Evolutionary conservation across 2,113 vertebrate species (phyloP).

Genomic region (Anseranas semipalmata): DNA sequence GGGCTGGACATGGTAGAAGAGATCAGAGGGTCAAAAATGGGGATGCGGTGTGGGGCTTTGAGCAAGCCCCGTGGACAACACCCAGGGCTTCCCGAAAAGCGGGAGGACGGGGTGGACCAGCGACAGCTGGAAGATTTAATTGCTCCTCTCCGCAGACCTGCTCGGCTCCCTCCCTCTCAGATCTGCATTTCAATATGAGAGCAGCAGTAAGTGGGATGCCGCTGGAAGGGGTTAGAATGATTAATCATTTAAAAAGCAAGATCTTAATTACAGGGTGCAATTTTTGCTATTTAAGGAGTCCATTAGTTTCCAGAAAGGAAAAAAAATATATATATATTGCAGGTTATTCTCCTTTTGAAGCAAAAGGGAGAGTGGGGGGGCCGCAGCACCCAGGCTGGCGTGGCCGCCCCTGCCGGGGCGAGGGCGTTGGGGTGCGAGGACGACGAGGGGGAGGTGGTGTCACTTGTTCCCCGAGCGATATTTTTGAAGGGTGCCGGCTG

Average conservation of each 20-base stretch:
- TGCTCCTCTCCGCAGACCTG: conserved; percentile 75
- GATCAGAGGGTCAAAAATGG: background rate
- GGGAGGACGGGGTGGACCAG: conserved; percentile 61
- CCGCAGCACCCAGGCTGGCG: conserved; percentile 3
- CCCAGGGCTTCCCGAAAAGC: conserved; percentile 48
- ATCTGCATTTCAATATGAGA: conserved; percentile 86
- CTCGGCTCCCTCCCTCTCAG: conserved; percentile 72
- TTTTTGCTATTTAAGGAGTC: conserved; percentile 87
- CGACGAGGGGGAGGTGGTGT: conserved; percentile 61
- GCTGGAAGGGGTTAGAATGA: conserved; percentile 84
- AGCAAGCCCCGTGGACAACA: background rate
- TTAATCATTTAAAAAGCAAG: conserved; percentile 88
- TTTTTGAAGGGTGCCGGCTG: conserved; percentile 67
- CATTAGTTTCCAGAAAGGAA: conserved; percentile 82
- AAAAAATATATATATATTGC: conserved; percentile 67
- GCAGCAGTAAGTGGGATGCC: conserved; percentile 78
- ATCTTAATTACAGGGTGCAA: conserved; percentile 87
- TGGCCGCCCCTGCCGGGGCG: conserved; percentile 38
- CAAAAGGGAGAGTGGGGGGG: background rate
- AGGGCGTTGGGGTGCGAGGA: conserved; percentile 47
- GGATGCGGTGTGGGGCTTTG: background rate
- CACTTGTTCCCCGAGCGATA: conserved; percentile 57
- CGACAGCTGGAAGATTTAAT: conserved; percentile 84
- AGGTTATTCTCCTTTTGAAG: conserved; percentile 79
- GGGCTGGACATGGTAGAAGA: background rate